Base-by-base conservation (phyloP, 2,797 vertebrate species). In the Brotula barbata region DNA sequence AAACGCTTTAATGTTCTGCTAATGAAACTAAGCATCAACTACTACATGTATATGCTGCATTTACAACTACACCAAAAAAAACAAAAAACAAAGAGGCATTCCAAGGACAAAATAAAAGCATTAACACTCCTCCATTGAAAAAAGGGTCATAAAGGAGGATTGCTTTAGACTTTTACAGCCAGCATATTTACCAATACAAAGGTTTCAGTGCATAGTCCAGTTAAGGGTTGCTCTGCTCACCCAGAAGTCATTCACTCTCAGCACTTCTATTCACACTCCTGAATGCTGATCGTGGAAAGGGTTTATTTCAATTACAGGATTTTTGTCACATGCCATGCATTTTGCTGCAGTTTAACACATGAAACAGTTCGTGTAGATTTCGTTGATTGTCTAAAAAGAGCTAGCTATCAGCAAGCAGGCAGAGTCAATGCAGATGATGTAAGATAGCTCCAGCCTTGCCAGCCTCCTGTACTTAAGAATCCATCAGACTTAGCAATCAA, bases 391-490 rank as follows among this genome's bases (percentile, higher is more conserved):
- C 19, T 34, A 11, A 56, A 59, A 37, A 47, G 17, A 40, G 48
- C 37, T 58, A 13, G 53, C 58, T 66, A 73, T 78, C 62, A 68
- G 67, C 10, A n/a, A 71, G 67, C 74, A 71, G 64, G 52, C 62
- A 47, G 52, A 74, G 47, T 82, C 79, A 66, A 76, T 75, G 80
- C 69, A 80, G 75, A 83, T 85, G 76, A 87, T 77, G 73, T 73
- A 78, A 74, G 66, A 61, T 67, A 51, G 57, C 58, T 76, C 66
- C 64, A 77, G 80, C 66, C 81, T 51, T 66, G 73, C 73, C 71
- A 80, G 65, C 58, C 65, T 64, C 54, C 70, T 85, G 83, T 87
- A 86, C 80, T 85, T 80, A 80, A 84, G 77, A 88, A 86, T 84
- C 72, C 77, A 87, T 82, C 85, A 83, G 59, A 79, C 71, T 75